A percentile compares a stretch with the other conserved stretches of the same genome.
phyloP scores from a whole-genome alignment of 2,888 invertebrate species.

The Malthinus seriepunctatus region DNA sequence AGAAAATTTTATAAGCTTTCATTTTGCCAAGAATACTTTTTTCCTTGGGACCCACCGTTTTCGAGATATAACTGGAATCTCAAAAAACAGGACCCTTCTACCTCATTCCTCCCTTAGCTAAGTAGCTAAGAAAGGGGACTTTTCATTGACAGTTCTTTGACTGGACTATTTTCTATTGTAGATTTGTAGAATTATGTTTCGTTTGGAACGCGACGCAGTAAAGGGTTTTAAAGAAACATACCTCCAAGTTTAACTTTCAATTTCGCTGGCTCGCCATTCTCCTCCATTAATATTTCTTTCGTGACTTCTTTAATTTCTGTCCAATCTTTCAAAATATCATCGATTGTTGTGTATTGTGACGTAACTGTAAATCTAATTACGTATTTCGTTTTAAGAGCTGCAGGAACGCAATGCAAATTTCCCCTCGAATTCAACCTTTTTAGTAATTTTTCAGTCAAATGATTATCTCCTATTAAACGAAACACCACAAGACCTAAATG shows the following conservation, averaged over 20 bases:
- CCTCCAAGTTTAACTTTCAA: slow-evolving; percentile 78
- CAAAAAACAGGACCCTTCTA: too few species aligned
- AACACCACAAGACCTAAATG: slow-evolving; percentile 91
- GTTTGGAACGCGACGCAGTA: too few species aligned
- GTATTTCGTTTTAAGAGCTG: slow-evolving; percentile 85
- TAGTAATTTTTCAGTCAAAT: slow-evolving; percentile 83
- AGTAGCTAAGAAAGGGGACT: too few species aligned
- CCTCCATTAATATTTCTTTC: slow-evolving; percentile 68
- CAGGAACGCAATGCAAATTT: slow-evolving; percentile 92
- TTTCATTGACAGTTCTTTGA: too few species aligned
- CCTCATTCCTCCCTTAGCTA: too few species aligned
- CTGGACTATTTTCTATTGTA: too few species aligned
- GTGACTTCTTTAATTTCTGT: slow-evolving; percentile 77
- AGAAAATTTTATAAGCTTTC: too few species aligned
- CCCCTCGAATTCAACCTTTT: slow-evolving; percentile 88
- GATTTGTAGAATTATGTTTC: too few species aligned
- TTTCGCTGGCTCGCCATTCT: slow-evolving; percentile 58
- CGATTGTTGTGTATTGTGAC: slow-evolving; percentile 79
- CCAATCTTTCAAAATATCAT: slow-evolving; percentile 86
- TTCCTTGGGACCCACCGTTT: too few species aligned
- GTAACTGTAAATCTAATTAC: slow-evolving; percentile 95
- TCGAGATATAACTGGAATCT: too few species aligned
- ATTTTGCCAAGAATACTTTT: too few species aligned
- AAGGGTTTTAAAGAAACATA: slow-evolving; percentile 48
- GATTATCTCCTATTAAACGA: slow-evolving; percentile 82